Percentiles rank a stretch among this genome's conserved stretches.
These are phyloP conservation scores for Spondyliosoma cantharus DNA, from an alignment of 2,797 vertebrate genomes.

Conservation along the genomic window DNA sequence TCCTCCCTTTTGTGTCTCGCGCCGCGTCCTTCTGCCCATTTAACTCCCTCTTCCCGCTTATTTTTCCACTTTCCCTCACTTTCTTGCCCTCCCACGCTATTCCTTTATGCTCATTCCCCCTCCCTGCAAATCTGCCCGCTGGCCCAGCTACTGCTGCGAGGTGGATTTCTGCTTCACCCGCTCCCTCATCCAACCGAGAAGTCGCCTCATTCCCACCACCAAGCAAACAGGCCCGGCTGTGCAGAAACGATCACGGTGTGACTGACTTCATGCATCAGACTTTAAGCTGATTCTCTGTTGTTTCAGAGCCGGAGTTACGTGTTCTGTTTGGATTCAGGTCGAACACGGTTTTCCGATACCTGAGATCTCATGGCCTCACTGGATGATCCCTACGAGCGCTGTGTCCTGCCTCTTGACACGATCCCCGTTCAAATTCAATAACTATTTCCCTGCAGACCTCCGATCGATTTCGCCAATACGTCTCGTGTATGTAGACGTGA, in stretches of 20 bases:
- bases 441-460: constrained; percentile 1
- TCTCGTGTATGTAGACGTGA: background rate
- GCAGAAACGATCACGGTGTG: constrained; percentile 22
- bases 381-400: background rate
- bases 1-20: constrained; percentile 9
- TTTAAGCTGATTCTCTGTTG: background rate
- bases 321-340: background rate
- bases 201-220: constrained; percentile 15
- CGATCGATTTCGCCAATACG: background rate
- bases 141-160: constrained; percentile 28
- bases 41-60: constrained; percentile 28
- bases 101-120: constrained; percentile 13
- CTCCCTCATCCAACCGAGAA: constrained; percentile 33
- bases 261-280: background rate
- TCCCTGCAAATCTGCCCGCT: constrained; percentile 6
- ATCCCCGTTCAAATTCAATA: background rate
- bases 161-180: constrained; percentile 63
- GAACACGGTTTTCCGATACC: background rate
- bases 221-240: constrained; percentile 12
- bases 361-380: background rate
- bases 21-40: constrained; percentile 19
- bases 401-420: background rate
- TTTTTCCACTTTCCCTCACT: constrained; percentile 41
- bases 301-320: background rate
- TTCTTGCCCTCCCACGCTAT: constrained; percentile 43